Percentiles rank a stretch among this genome's conserved stretches.
These are phyloP conservation scores for Drosophila lowei DNA, from an alignment of 1,140 invertebrate species.

Conservation along the genomic window DNA sequence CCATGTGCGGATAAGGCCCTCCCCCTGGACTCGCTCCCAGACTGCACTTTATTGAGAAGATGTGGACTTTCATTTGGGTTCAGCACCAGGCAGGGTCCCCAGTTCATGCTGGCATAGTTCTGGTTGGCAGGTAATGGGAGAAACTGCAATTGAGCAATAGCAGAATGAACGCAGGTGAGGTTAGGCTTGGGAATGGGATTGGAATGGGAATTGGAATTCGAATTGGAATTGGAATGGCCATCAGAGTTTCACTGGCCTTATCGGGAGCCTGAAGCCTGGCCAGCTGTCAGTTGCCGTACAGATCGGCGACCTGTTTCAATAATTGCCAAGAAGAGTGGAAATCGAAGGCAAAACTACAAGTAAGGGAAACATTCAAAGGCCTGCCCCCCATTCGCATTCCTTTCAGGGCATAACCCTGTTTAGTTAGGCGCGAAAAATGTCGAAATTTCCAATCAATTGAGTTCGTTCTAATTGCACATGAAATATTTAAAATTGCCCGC, in stretches of 20 bases:
- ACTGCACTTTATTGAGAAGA: conserved; percentile 57
- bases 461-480: conserved; percentile 34
- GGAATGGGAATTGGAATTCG: too few relatives aligned
- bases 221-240: conserved; percentile 16
- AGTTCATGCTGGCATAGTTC: conserved; percentile 9
- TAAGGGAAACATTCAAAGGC: not conserved
- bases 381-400: conserved; percentile 12
- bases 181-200: too few relatives aligned
- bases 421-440: conserved; percentile 38
- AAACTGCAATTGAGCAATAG: conserved; percentile 12
- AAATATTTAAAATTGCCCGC: conserved; percentile 36
- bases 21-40: conserved; percentile 13
- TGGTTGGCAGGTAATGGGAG: conserved; percentile 10
- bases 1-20: conserved; percentile 43
- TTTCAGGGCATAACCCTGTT: conserved; percentile 8
- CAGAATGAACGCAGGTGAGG: conserved; percentile 28
- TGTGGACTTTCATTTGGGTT: conserved; percentile 34
- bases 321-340: conserved; percentile 8
- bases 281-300: conserved; percentile 23
- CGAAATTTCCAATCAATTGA: conserved; percentile 48
- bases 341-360: not conserved
- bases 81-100: not conserved
- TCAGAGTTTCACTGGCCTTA: conserved; percentile 5
- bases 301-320: conserved; percentile 15
- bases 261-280: conserved; percentile 8